These are phyloP conservation scores for Climacteris rufus DNA, from an alignment of 2,113 vertebrate genomes.

Conservation along the genomic window DNA sequence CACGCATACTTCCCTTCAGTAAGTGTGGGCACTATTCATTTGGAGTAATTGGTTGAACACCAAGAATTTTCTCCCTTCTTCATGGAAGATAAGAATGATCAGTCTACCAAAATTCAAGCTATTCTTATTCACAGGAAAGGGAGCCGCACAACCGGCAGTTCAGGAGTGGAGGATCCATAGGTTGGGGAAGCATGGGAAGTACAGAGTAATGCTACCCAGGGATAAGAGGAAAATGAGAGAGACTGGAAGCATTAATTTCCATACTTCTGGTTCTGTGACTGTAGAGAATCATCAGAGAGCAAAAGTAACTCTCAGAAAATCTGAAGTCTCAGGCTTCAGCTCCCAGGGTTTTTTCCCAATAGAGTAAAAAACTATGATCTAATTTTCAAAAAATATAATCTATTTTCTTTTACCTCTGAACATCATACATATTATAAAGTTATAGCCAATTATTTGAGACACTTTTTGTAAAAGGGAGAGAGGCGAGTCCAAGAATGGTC, in stretches of 20 bases:
- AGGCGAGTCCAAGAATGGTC: background rate
- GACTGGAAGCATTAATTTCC: background rate
- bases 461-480: background rate
- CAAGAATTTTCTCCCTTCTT: background rate
- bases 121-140: background rate
- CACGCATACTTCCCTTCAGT: background rate
- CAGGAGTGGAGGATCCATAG: background rate
- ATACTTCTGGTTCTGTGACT: background rate
- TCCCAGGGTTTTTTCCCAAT: background rate
- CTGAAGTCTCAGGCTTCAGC: background rate
- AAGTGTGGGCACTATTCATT: background rate
- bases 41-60: rapidly evolving
- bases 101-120: background rate
- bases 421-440: background rate
- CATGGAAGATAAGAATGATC: background rate
- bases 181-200: background rate
- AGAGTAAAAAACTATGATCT: background rate
- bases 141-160: background rate
- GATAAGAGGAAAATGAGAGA: background rate
- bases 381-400: background rate
- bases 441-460: background rate
- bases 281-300: background rate
- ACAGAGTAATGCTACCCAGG: background rate
- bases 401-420: background rate
- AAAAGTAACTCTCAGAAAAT: background rate